Conservation (phyloP, 53 echinoderm and acorn worm genomes). For the Paelopatides confundens region DNA sequence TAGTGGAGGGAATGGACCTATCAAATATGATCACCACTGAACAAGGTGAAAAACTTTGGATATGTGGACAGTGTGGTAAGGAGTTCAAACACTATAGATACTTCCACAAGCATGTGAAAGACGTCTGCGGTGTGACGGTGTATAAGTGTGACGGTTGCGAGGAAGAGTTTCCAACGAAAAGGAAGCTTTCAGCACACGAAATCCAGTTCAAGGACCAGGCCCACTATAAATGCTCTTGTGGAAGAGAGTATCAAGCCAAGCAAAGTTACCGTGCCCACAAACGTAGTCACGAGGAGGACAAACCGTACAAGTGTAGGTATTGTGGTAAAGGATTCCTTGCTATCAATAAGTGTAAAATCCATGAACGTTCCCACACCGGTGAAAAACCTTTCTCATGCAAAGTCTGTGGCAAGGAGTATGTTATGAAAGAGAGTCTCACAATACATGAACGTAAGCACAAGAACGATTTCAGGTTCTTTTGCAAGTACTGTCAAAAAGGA, state of each 20-base stretch:
- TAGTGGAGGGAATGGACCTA: background rate
- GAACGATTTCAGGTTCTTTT: constrained; percentile 16
- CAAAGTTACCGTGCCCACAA: constrained; percentile 9
- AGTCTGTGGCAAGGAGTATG: constrained; percentile 34
- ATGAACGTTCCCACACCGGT: constrained; percentile 42
- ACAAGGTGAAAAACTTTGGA: background rate
- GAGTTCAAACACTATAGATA: constrained; percentile 15
- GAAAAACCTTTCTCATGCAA: constrained; percentile 35
- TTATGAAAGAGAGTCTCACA: constrained; percentile 17
- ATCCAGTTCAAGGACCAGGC: background rate
- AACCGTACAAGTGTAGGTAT: constrained; percentile 33
- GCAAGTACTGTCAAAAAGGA: constrained; percentile 31
- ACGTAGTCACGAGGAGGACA: constrained; percentile 29
- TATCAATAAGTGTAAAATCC: constrained; percentile 16
- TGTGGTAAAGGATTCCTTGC: constrained; percentile 26
- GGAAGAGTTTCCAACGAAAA: constrained; percentile 4
- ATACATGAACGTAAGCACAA: constrained; percentile 12
- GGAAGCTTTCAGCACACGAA: constrained; percentile 21
- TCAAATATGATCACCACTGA: background rate
- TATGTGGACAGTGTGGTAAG: constrained; percentile 11
- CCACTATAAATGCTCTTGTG: constrained; percentile 19
- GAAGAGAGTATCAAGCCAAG: background rate
- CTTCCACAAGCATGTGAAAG: background rate
- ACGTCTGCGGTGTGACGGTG: background rate
- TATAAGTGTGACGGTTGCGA: constrained; percentile 23